Conservation (phyloP, 2,113 vertebrate genomes). For the Pelecanoides urinatrix region DNA sequence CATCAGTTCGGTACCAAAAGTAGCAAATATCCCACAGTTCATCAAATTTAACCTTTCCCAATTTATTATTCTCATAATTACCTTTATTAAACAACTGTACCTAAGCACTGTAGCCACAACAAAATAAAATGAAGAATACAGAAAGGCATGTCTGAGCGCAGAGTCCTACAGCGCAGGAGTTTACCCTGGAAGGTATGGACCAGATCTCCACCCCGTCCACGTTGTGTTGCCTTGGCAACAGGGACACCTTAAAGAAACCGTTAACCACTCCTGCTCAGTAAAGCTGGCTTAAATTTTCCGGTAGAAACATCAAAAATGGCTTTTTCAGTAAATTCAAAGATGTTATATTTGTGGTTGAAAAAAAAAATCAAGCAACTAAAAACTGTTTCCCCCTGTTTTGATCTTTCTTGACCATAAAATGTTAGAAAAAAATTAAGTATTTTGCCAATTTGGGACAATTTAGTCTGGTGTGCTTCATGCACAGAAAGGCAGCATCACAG, state of each 20-base stretch:
- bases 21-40: not conserved
- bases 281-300: not conserved
- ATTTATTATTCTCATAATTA: constrained; percentile 43
- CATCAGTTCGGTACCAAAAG: constrained; percentile 9
- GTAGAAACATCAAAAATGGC: not conserved
- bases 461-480: not conserved
- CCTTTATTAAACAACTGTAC: not conserved
- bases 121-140: not conserved
- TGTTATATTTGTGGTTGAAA: not conserved
- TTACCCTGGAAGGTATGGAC: not conserved
- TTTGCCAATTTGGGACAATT: not conserved
- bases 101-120: not conserved
- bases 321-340: not conserved
- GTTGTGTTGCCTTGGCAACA: fast-evolving
- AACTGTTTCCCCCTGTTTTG: not conserved
- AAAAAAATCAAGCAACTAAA: not conserved
- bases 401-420: not conserved
- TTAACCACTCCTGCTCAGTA: not conserved
- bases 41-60: not conserved
- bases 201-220: not conserved
- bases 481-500: not conserved
- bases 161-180: not conserved
- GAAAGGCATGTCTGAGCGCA: not conserved
- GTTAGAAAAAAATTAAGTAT: fast-evolving
- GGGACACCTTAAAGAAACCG: not conserved